Evolutionary conservation across 2,113 vertebrate species (phyloP).

Genomic region (Melozone crissalis): DNA sequence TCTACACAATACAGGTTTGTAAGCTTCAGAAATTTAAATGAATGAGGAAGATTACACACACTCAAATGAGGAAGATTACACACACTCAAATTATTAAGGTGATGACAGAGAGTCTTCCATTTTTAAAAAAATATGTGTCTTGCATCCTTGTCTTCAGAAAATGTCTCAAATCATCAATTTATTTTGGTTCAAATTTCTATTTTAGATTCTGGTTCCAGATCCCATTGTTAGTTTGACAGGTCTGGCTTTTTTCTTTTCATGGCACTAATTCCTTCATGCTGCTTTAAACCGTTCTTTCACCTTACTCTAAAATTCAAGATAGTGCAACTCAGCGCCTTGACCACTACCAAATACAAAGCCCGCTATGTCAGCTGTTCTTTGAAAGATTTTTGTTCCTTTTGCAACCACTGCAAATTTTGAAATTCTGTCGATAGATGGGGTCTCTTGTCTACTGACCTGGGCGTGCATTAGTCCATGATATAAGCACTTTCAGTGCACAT

Average conservation of each 20-base stretch:
- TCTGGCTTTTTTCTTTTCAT: not conserved
- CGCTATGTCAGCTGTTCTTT: not conserved
- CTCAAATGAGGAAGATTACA: not conserved
- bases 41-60: not conserved
- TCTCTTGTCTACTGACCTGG: not conserved
- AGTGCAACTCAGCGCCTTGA: not conserved
- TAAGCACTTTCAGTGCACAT: accelerated
- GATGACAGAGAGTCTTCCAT: not conserved
- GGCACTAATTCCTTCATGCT: not conserved
- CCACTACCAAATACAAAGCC: not conserved
- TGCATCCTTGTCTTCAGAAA: not conserved
- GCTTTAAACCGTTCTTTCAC: not conserved
- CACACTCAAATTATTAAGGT: not conserved
- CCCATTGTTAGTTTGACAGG: not conserved
- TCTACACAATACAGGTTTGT: not conserved
- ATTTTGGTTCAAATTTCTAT: not conserved
- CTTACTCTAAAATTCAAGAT: not conserved
- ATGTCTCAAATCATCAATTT: not conserved
- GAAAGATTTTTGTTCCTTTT: not conserved
- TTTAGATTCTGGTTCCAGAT: not conserved
- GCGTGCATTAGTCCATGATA: not conserved
- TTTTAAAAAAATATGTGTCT: not conserved
- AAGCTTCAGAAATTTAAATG: not conserved
- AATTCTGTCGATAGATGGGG: not conserved
- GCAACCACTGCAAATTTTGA: not conserved